phyloP scores from a whole-genome alignment of 2,888 invertebrate species.

The Mythimna pallens region DNA sequence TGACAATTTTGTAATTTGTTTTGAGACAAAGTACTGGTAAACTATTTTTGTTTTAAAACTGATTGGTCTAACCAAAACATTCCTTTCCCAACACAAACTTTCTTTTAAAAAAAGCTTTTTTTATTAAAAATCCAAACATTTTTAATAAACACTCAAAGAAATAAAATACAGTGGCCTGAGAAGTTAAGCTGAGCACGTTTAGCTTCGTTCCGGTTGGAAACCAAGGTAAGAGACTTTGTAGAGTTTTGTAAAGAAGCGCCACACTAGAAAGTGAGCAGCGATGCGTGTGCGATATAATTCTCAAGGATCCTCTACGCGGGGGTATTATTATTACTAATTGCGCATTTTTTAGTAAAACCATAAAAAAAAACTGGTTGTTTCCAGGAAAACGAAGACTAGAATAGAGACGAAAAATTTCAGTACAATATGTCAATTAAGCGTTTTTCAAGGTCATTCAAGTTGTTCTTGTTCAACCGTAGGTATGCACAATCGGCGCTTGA shows the following conservation, averaged over 20 bases:
- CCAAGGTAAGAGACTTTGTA: conserved; percentile 60
- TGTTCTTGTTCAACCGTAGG: too few relatives aligned
- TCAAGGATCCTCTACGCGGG: too few relatives aligned
- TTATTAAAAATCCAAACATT: conserved; percentile 42
- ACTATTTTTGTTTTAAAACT: not conserved
- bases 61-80: not conserved
- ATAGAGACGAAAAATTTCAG: too few relatives aligned
- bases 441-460: too few relatives aligned
- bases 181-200: conserved; percentile 60
- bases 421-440: too few relatives aligned
- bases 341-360: too few relatives aligned
- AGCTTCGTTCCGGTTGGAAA: conserved; percentile 59
- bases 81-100: not conserved
- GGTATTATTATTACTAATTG: too few relatives aligned
- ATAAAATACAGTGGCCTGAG: conserved; percentile 51
- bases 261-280: conserved; percentile 13
- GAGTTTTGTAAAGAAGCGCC: conserved; percentile 28
- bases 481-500: too few relatives aligned
- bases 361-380: too few relatives aligned
- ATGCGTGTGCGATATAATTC: not conserved
- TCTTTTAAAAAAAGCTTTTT: conserved; percentile 1
- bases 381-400: too few relatives aligned
- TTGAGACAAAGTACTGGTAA: not conserved
- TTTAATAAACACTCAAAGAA: conserved; percentile 58
- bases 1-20: not conserved